Percentiles rank a stretch among this genome's conserved stretches.
Conservation (phyloP, 2,888 invertebrate genomes). For the Patella depressa region DNA sequence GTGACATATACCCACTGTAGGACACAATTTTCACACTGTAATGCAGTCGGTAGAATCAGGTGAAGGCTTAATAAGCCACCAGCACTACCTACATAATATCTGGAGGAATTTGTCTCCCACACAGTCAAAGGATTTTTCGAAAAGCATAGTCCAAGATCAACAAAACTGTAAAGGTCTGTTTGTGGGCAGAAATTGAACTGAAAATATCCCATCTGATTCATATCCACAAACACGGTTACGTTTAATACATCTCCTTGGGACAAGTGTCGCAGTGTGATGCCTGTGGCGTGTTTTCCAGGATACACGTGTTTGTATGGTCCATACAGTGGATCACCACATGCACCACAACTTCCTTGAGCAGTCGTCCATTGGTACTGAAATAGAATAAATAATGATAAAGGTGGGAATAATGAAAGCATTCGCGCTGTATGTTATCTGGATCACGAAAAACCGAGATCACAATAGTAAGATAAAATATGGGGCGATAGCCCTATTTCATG, state of each 20-base stretch:
- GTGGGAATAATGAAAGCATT: not conserved
- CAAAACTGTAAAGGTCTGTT: slow-evolving; percentile 23
- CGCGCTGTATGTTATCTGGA: too few relatives aligned
- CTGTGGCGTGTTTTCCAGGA: slow-evolving; percentile 34
- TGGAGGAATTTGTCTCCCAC: slow-evolving; percentile 26
- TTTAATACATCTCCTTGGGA: slow-evolving; percentile 23
- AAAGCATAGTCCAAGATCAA: slow-evolving; percentile 10
- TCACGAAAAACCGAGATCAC: too few relatives aligned
- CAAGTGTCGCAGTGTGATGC: slow-evolving; percentile 18
- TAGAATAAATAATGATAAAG: not conserved
- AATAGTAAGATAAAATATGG: too few relatives aligned
- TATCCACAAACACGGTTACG: slow-evolving; percentile 31
- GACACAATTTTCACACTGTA: slow-evolving; percentile 32
- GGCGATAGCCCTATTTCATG: too few relatives aligned
- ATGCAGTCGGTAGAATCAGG: slow-evolving; percentile 24
- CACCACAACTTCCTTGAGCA: slow-evolving; percentile 31
- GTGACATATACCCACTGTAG: slow-evolving; percentile 41
- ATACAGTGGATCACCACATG: slow-evolving; percentile 33
- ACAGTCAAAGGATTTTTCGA: slow-evolving; percentile 22
- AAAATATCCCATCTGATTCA: slow-evolving; percentile 39
- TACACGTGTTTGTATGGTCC: slow-evolving; percentile 30
- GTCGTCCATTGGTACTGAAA: slow-evolving; percentile 34
- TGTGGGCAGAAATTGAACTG: slow-evolving; percentile 34
- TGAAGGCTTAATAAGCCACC: slow-evolving; percentile 36
- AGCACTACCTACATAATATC: slow-evolving; percentile 35